Conservation (phyloP, 2,113 vertebrate genomes). For the Oreochromis niloticus region DNA sequence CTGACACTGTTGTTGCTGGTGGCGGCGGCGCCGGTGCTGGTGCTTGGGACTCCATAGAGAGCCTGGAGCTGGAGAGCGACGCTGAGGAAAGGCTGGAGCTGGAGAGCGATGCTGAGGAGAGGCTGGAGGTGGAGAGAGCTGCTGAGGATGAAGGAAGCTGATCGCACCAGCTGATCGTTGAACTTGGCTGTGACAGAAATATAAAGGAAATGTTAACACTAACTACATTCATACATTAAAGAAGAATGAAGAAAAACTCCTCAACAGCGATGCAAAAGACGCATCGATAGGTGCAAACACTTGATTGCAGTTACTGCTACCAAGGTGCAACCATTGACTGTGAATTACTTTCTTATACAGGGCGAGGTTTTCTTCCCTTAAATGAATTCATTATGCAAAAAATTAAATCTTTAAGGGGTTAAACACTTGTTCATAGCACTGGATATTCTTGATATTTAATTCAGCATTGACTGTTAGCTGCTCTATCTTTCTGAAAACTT, state of each 20-base stretch:
- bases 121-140: slow-evolving; percentile 57
- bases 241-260: background rate
- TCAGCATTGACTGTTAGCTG: background rate
- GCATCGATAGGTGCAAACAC: background rate
- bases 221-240: background rate
- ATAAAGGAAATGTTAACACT: background rate
- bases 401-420: background rate
- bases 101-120: slow-evolving; percentile 62
- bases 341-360: background rate
- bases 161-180: slow-evolving; percentile 70
- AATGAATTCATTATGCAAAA: background rate
- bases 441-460: background rate
- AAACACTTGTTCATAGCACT: background rate
- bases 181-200: slow-evolving; percentile 45
- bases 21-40: background rate
- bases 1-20: background rate
- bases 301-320: background rate
- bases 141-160: slow-evolving; percentile 69
- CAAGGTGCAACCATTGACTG: background rate
- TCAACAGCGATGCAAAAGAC: background rate
- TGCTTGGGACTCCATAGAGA: slow-evolving; percentile 61
- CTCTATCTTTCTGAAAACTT: background rate
- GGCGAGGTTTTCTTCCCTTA: background rate
- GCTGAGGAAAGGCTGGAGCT: slow-evolving; percentile 63
- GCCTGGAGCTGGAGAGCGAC: slow-evolving; percentile 60